Base-by-base conservation (phyloP, 2,888 invertebrate genomes). In the Microctonus aethiopoides region DNA sequence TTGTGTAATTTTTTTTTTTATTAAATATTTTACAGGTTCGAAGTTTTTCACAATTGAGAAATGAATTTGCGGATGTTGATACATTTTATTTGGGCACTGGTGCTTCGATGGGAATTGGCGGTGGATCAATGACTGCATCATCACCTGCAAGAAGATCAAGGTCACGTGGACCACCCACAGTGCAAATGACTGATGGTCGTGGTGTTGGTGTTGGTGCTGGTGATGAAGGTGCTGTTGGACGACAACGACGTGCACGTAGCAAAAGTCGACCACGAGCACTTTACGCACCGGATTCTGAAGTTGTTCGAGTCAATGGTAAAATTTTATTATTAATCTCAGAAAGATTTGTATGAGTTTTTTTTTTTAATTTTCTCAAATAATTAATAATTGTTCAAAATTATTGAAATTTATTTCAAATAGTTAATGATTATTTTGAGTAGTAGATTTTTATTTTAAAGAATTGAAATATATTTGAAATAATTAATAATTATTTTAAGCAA, bases 41-140 rank as follows among this genome's bases (percentile, higher is more conserved):
- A 78, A 97, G 97, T 86, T 98, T 97, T 86, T 96, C 97, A 0
- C 97, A 97, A 81, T 88, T 98, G 65, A 91, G 97, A 60, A 95
- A 96, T 85, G 97, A 97, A 84, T 95, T 96, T 82, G 93, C 95
- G 13, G 95, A 96, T 80, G 93, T 95, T 66, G 96, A 96, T 84
- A 95, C 95, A 4, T 97, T 97, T 87, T 96, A 96, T 85, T 89
- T 96, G 83, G 92, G 93, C 11, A 88, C 88, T 4, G 90, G 89
- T 1, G 79, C 87, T 41, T 80, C 81, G 0, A 83, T 89, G 9
- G 89, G 87, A 82, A 85, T 88, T 80, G 77, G 88, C n/a, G 74
- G 74, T 4, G 73, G 68, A 1, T 73, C 74, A 52, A 79, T 84
- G 24, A 79, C 81, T 22, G 78, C 86, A 83, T 79, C 91, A 87